These are phyloP conservation scores for Tragelaphus imberbis DNA, from an alignment of 2,113 vertebrate genomes.

Conservation along the genomic window DNA sequence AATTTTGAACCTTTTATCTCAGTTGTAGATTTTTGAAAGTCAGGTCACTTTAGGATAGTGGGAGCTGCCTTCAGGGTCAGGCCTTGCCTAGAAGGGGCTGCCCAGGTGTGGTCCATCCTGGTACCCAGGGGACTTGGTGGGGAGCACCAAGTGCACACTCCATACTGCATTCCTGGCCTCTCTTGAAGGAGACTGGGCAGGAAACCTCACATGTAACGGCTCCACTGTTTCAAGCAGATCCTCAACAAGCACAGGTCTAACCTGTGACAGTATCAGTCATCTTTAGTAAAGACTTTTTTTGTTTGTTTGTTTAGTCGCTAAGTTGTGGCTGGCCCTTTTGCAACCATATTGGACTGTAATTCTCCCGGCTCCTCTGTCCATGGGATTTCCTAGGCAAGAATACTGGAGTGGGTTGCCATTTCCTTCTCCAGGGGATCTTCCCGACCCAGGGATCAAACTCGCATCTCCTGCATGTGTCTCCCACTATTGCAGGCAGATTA, in stretches of 20 bases:
- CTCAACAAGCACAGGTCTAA: neutral
- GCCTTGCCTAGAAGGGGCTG: neutral
- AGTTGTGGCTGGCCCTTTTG: neutral
- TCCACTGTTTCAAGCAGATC: neutral
- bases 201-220: neutral
- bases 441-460: neutral
- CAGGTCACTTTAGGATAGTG: neutral
- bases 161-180: neutral
- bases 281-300: neutral
- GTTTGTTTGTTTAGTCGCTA: neutral
- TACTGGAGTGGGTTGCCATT: neutral
- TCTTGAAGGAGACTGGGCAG: neutral
- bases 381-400: neutral
- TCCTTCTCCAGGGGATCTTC: neutral
- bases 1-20: neutral
- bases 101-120: accelerated
- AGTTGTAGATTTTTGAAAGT: neutral
- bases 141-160: accelerated
- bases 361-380: neutral
- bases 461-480: neutral
- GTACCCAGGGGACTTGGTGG: neutral
- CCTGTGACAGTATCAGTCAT: neutral
- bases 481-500: neutral
- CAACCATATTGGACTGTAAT: neutral
- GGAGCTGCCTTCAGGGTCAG: neutral